phyloP scores from a whole-genome alignment of 1,140 invertebrate species.

The Macrosteles quadrilineatus region DNA sequence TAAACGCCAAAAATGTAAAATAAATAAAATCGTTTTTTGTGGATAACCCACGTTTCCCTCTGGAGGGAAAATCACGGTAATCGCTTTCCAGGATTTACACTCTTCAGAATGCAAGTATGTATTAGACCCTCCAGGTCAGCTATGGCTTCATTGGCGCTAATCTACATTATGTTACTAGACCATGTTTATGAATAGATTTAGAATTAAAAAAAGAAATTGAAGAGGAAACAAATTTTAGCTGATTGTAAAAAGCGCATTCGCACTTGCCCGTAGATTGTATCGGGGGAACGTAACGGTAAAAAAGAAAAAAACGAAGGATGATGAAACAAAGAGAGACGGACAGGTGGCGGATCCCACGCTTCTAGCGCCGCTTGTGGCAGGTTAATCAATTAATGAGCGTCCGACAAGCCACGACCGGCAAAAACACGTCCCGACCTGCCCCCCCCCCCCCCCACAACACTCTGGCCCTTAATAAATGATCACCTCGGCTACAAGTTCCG shows the following conservation, averaged over 20 bases:
- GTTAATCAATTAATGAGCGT: constrained; percentile 16
- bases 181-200: too few species aligned
- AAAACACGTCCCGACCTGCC: neutral
- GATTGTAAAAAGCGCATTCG: constrained; percentile 1
- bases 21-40: too few species aligned
- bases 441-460: neutral
- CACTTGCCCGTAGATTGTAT: neutral
- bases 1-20: too few species aligned
- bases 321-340: neutral
- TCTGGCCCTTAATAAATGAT: constrained; percentile 5
- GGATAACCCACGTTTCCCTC: too few species aligned
- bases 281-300: neutral
- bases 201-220: too few species aligned
- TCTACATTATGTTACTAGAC: too few species aligned
- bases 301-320: neutral
- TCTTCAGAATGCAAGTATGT: too few species aligned
- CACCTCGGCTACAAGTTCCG: neutral
- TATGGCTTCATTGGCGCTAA: too few species aligned
- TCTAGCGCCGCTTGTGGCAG: constrained; percentile 8
- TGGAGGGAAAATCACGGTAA: too few species aligned
- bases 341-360: neutral
- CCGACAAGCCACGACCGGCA: constrained; percentile 1
- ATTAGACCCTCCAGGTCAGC: too few species aligned
- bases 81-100: too few species aligned
- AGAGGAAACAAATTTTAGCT: too few species aligned